phyloP scores from a whole-genome alignment of 1,140 invertebrate species.

The roundworm (Caenorhabditis elegans) region WBcel235 BX284606.5:1060501-1061000 shows the following conservation, averaged over 20 bases:
- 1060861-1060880: too few species aligned
- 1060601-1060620: slow-evolving; percentile 76
- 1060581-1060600: slow-evolving; percentile 82
- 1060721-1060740: too few species aligned
- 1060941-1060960: not conserved
- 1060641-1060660: slow-evolving; percentile 66
- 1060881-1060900: not conserved
- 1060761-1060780: not conserved
- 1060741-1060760: not conserved
- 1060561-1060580: slow-evolving; percentile 85
- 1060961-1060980: not conserved
- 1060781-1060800: not conserved
- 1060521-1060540: too few species aligned
- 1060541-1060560: too few species aligned
- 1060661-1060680: slow-evolving; percentile 66
- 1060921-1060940: slow-evolving; percentile 26
- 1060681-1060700: slow-evolving; percentile 57
- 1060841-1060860: slow-evolving; percentile 2
- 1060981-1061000: not conserved
- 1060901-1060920: not conserved
- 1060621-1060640: slow-evolving; percentile 61
- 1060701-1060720: too few species aligned
- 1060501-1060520: too few species aligned
- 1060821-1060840: not conserved
- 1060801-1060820: not conserved